These are phyloP conservation scores for Sylvilagus bachmani DNA, from an alignment of 2,113 vertebrate species.

Conservation along the genomic window DNA sequence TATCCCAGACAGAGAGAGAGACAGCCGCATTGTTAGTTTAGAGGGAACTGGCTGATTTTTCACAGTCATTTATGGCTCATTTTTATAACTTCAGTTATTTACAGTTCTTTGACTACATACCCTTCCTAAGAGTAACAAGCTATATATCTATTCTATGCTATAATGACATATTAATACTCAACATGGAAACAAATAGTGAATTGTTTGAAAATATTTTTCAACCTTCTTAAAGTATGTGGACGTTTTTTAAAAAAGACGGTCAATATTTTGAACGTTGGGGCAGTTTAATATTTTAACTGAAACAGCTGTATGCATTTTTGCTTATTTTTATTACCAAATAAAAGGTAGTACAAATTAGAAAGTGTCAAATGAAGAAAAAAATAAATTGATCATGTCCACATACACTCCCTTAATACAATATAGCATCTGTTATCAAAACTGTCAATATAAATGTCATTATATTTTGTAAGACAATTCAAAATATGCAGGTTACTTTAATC, in stretches of 20 bases:
- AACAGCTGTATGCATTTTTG: neutral
- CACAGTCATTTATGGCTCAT: neutral
- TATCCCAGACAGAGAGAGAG: neutral
- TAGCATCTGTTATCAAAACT: neutral
- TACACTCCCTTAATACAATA: neutral
- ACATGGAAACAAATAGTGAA: conserved; percentile 20
- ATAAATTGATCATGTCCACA: neutral
- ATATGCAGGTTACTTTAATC: neutral
- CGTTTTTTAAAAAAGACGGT: neutral
- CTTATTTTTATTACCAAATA: conserved; percentile 2
- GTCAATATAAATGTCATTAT: neutral
- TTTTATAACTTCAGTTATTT: neutral
- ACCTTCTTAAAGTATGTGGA: neutral
- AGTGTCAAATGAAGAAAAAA: neutral
- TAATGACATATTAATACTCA: neutral
- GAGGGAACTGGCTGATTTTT: neutral
- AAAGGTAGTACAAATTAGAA: conserved; percentile 26
- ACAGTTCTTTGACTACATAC: neutral
- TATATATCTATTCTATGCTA: neutral
- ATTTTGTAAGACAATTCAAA: neutral
- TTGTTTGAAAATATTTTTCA: conserved; percentile 14
- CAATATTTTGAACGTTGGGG: neutral
- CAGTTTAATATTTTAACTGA: neutral
- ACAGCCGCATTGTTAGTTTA: conserved; percentile 12
- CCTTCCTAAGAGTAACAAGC: conserved; percentile 4